Evolutionary conservation across 2,113 vertebrate genomes (phyloP), one percentile per base, ranked within the genome.

Genomic region (Scopus umbretta): DNA sequence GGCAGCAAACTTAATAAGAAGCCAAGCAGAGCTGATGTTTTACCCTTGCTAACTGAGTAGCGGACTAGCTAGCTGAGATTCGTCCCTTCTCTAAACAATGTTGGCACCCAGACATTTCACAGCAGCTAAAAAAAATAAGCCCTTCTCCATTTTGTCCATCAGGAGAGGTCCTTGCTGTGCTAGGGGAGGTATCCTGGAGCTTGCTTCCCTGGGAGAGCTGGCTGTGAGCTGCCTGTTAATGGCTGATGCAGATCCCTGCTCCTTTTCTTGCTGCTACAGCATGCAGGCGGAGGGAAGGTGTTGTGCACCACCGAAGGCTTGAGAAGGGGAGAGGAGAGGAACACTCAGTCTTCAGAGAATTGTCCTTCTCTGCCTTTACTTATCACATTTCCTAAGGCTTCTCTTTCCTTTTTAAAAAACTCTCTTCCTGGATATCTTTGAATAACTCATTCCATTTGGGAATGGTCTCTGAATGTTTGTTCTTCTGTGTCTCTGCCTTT

Each of bases 11-110:
- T 56, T 96, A 62, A 4, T 63, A 40, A 72, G 70, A 71, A 76
- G 55, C 65, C 56, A 55, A 82, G 70, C 15, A 83, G 90, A 88
- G 67, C 86, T 85, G 88, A 65, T 74, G 79, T 95, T 96, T 96
- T 79, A 49, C 87, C 74, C 55, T 92, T 71, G 66, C 58, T 89
- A 81, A 61, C 22, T 11, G 73, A 73, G 62, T 17, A 91, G 50
- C 50, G 86, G 92, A 45, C 42, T 23, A 45, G 68, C 50, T 80
- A 67, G 67, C 91, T 93, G 80, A 70, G 59, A 70, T 21, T 11
- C 30, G 53, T 85, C 67, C 43, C 55, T 97, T 89, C 81, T 79
- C 73, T 85, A 90, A 96, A 81, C 81, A 70, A 7, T 40, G 26
- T 47, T 72, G 72, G 61, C 90, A 67, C 68, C 61, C 90, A 93